phyloP scores from a whole-genome alignment of 23 tunicate species.

The Halocynthia roretzi region DNA sequence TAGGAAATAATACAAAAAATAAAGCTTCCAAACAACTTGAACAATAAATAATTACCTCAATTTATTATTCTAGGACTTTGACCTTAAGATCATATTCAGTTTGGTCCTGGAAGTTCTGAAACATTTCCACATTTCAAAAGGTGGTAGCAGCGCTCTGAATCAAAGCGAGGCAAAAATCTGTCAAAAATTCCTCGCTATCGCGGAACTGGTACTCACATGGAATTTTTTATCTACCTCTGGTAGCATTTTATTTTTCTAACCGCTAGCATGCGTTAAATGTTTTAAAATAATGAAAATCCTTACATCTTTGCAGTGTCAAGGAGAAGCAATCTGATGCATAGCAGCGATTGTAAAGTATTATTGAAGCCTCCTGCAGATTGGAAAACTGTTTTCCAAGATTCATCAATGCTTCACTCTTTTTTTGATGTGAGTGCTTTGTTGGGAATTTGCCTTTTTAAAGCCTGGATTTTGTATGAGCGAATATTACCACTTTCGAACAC shows the following conservation, averaged over 20 bases:
- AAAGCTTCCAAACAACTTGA: too few species aligned
- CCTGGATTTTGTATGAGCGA: too few species aligned
- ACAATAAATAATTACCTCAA: too few species aligned
- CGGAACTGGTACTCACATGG: slow-evolving; percentile 54
- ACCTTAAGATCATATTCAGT: slow-evolving; percentile 34
- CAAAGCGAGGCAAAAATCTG: slow-evolving; percentile 16
- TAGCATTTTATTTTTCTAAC: not conserved
- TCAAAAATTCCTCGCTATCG: slow-evolving; percentile 35
- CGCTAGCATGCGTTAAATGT: not conserved
- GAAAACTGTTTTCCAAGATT: slow-evolving; percentile 40
- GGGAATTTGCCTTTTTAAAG: too few species aligned
- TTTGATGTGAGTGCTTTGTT: not conserved
- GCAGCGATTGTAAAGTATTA: slow-evolving; percentile 18
- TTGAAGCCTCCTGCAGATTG: slow-evolving; percentile 49
- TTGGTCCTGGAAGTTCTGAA: slow-evolving; percentile 44
- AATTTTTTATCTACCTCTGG: slow-evolving; percentile 27
- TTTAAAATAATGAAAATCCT: not conserved
- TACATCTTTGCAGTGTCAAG: not conserved
- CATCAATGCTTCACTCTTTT: not conserved
- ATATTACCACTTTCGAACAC: too few species aligned
- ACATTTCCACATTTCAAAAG: slow-evolving; percentile 8
- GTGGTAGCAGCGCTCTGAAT: not conserved
- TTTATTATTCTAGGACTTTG: slow-evolving; percentile 29
- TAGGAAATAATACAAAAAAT: too few species aligned
- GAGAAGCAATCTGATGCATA: slow-evolving; percentile 16